phyloP scores from a whole-genome alignment of 2,113 vertebrate species.

The Vicugna pacos region DNA sequence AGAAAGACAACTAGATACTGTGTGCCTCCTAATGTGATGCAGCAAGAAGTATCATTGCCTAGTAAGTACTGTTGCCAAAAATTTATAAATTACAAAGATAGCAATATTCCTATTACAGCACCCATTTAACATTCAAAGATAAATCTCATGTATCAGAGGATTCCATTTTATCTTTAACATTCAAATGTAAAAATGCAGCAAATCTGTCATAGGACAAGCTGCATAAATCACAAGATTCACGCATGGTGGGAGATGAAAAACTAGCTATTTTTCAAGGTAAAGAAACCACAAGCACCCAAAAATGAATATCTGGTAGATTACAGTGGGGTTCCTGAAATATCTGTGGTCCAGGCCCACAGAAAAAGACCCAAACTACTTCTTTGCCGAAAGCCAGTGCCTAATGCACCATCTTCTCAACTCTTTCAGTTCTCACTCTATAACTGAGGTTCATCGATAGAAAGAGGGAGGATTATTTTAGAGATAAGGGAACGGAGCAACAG shows the following conservation, averaged over 20 bases:
- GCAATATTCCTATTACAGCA: background rate
- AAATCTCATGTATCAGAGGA: background rate
- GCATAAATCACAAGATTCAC: slow-evolving; percentile 28
- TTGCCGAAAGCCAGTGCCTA: background rate
- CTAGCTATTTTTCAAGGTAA: background rate
- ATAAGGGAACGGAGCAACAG: background rate
- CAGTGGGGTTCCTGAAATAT: background rate
- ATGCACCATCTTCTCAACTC: background rate
- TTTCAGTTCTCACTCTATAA: background rate
- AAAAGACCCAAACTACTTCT: background rate
- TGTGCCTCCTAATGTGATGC: background rate
- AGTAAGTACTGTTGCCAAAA: background rate
- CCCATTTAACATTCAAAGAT: slow-evolving; percentile 13
- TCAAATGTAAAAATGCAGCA: slow-evolving; percentile 45
- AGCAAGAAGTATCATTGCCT: background rate
- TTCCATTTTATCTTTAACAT: slow-evolving; percentile 10
- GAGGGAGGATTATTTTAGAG: background rate
- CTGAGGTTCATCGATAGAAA: background rate
- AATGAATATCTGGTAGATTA: background rate
- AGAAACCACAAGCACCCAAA: background rate
- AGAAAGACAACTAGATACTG: background rate
- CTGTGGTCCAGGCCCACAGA: background rate
- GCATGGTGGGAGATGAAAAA: background rate
- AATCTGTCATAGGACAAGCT: background rate
- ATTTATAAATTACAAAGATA: slow-evolving; percentile 39